Evolutionary conservation across 2,797 vertebrate genomes (phyloP).

Genomic region (Coilia nasus): DNA sequence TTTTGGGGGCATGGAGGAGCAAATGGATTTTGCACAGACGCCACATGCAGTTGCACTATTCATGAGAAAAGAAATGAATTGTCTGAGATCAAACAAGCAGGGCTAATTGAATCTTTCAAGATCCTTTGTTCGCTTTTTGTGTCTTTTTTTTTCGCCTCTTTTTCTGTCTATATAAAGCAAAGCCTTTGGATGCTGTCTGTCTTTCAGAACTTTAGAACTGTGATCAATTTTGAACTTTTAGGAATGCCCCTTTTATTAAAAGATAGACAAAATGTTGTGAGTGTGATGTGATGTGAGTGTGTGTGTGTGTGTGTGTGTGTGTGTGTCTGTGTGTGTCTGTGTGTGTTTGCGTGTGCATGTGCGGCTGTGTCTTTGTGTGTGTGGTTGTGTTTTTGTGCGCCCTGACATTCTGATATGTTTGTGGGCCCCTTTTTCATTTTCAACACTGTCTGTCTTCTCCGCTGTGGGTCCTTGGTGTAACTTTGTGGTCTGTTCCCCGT

Average conservation of each 20-base stretch:
- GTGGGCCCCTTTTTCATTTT: constrained; percentile 2
- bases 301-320: background rate
- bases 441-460: constrained; percentile 29
- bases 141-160: background rate
- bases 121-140: constrained; percentile 43
- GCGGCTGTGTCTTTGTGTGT: constrained; percentile 38
- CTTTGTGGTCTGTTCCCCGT: background rate
- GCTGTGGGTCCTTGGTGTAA: background rate
- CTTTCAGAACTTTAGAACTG: constrained; percentile 24
- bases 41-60: constrained; percentile 47
- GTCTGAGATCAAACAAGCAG: constrained; percentile 50
- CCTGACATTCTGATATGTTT: background rate
- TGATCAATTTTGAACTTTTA: background rate
- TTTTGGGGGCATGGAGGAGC: constrained; percentile 35
- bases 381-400: background rate
- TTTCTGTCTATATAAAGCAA: constrained; percentile 9
- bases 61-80: constrained; percentile 40
- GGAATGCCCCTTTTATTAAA: background rate
- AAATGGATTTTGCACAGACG: constrained; percentile 44
- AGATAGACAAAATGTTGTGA: background rate
- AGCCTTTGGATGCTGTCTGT: constrained; percentile 33
- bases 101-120: constrained; percentile 53
- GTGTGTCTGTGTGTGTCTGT: background rate
- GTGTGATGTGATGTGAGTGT: background rate
- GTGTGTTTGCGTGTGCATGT: constrained; percentile 41